Evolutionary conservation across 2,113 vertebrate genomes (phyloP).

Genomic region (Dipodomys merriami): DNA sequence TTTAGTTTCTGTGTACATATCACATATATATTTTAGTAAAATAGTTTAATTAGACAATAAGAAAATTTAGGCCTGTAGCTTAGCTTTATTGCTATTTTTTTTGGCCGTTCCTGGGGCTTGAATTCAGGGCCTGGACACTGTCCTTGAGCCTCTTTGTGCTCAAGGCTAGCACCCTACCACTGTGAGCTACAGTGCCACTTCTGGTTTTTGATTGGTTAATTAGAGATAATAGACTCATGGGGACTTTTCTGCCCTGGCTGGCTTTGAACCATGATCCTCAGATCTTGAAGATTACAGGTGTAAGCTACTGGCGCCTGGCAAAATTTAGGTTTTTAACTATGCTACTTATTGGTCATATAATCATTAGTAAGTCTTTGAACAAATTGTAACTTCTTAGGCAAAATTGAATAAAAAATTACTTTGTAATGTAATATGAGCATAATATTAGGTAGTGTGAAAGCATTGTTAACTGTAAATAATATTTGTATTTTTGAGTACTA

Average conservation of each 20-base stretch:
- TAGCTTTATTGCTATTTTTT: not conserved
- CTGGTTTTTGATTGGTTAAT: too few species aligned
- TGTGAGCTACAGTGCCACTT: too few species aligned
- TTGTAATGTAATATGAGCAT: not conserved
- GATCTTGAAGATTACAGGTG: too few species aligned
- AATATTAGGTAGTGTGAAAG: conserved; percentile 2
- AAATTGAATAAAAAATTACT: not conserved
- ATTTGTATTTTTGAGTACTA: too few species aligned
- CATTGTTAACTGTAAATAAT: not conserved
- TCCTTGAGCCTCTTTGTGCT: too few species aligned
- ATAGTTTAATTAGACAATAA: conserved; percentile 36
- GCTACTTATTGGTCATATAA: not conserved
- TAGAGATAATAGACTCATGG: too few species aligned
- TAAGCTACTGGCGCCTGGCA: too few species aligned
- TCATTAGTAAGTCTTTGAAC: not conserved
- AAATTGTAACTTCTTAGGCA: not conserved
- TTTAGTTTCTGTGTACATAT: not conserved
- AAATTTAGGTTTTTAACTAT: conserved; percentile 9
- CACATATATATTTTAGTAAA: not conserved
- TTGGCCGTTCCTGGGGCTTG: too few species aligned
- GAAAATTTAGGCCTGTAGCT: not conserved
- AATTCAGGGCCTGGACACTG: too few species aligned
- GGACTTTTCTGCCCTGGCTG: too few species aligned
- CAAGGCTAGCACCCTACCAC: too few species aligned
- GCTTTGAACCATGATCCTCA: too few species aligned